Conservation (phyloP, 53 echinoderm and acorn worm genomes). For the Astropecten irregularis region DNA sequence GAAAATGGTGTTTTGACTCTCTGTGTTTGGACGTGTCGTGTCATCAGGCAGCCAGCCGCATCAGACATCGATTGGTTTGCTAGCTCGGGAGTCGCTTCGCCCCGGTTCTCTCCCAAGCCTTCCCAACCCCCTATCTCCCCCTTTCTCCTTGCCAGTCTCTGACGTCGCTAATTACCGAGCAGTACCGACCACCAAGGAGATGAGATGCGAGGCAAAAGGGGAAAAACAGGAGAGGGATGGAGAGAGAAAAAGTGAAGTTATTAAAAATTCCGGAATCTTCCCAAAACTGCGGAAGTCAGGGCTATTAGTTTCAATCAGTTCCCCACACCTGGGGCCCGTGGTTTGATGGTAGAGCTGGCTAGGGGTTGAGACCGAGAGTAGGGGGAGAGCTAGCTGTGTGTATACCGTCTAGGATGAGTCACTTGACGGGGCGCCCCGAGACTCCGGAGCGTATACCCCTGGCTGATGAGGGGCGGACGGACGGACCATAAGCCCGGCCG, state of each 20-base stretch:
- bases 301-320: constrained; percentile 70
- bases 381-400: too few relatives aligned
- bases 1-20: background rate
- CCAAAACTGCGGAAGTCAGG: constrained; percentile 66
- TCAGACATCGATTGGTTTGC: constrained; percentile 23
- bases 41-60: background rate
- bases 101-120: too few relatives aligned
- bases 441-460: too few relatives aligned
- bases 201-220: too few relatives aligned
- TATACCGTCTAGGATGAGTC: constrained; percentile 41
- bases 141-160: constrained; percentile 1
- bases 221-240: too few relatives aligned
- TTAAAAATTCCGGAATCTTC: constrained; percentile 59
- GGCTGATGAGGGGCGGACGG: too few relatives aligned
- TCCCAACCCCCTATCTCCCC: too few relatives aligned
- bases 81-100: constrained; percentile 1
- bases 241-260: constrained; percentile 5
- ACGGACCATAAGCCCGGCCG: too few relatives aligned
- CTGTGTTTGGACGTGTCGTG: background rate
- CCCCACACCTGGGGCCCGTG: constrained; percentile 48
- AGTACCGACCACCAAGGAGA: constrained; percentile 2
- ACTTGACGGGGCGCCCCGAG: constrained; percentile 14
- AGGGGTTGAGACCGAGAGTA: background rate
- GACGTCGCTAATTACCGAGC: constrained; percentile 47
- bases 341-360: background rate